Percentiles rank a stretch among this genome's conserved stretches.
These are phyloP conservation scores for Stratiomys singularior DNA, from an alignment of 2,888 invertebrate species.

Conservation along the genomic window DNA sequence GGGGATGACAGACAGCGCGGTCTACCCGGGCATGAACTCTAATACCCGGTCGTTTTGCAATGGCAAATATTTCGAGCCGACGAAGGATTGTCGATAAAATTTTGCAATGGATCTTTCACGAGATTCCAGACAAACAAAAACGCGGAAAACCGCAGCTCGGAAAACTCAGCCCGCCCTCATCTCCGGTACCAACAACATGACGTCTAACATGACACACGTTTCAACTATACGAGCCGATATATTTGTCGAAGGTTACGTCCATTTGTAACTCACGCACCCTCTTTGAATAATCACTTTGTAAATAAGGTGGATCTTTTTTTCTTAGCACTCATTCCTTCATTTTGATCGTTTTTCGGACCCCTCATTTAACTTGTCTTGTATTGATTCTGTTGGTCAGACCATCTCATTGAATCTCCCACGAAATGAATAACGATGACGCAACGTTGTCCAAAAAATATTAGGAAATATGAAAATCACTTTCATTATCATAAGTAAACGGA, in stretches of 20 bases:
- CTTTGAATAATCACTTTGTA: conserved; percentile 6
- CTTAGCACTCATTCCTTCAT: neutral
- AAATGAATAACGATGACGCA: conserved; percentile 5
- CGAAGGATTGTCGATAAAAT: too few species aligned
- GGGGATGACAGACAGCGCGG: too few species aligned
- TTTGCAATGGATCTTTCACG: too few species aligned
- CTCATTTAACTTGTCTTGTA: neutral
- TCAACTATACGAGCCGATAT: neutral
- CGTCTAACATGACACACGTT: neutral
- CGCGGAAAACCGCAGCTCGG: too few species aligned
- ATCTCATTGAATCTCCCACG: neutral
- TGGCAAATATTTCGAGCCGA: too few species aligned
- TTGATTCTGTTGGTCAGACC: neutral
- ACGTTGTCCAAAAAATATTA: neutral
- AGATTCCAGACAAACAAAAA: too few species aligned
- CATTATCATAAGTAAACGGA: conserved; percentile 45
- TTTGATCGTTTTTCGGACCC: neutral
- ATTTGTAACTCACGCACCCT: conserved; percentile 28
- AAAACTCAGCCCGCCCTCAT: neutral
- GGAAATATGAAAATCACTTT: conserved; percentile 32
- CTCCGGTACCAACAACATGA: neutral
- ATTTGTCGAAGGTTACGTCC: conserved; percentile 28
- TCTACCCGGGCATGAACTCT: too few species aligned
- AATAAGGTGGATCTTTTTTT: neutral
- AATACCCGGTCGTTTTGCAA: too few species aligned